Conservation (phyloP, 2,888 invertebrate genomes). For the Campaea margaritaria region DNA sequence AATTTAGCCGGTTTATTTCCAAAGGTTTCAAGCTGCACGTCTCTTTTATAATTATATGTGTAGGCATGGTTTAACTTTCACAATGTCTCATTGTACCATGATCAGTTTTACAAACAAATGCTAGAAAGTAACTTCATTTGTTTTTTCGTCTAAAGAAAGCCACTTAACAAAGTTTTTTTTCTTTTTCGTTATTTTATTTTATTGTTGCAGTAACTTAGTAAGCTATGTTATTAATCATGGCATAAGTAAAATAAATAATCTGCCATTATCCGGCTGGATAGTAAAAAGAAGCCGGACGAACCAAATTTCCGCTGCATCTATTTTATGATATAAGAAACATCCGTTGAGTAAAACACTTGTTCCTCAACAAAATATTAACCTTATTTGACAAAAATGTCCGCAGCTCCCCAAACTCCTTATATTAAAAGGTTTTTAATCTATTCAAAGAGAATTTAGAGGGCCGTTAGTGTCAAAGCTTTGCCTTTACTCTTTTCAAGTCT, state of each 20-base stretch:
- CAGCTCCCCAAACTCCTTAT: constrained; percentile 42
- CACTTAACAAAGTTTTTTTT: no score
- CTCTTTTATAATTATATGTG: no score
- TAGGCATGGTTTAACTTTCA: no score
- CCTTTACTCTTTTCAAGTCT: constrained; percentile 54
- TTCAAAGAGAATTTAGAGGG: constrained; percentile 63
- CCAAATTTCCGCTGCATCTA: constrained; percentile 14
- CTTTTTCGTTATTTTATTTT: no score
- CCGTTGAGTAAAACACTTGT: not conserved
- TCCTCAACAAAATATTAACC: constrained; percentile 8
- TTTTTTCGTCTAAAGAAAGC: no score
- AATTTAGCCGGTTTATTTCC: no score
- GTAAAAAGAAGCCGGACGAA: constrained; percentile 9
- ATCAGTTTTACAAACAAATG: no score
- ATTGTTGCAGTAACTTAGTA: no score
- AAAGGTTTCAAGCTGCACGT: no score
- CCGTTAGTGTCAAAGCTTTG: constrained; percentile 63
- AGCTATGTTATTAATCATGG: no score
- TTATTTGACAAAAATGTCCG: constrained; percentile 11
- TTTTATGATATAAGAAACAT: constrained; percentile 10
- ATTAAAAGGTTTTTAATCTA: constrained; percentile 62
- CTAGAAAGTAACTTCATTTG: no score
- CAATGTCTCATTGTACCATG: no score
- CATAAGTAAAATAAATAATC: not conserved
- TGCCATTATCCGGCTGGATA: not conserved